phyloP scores from a whole-genome alignment of 1,140 invertebrate genomes.

The Lordiphosa stackelbergi region DNA sequence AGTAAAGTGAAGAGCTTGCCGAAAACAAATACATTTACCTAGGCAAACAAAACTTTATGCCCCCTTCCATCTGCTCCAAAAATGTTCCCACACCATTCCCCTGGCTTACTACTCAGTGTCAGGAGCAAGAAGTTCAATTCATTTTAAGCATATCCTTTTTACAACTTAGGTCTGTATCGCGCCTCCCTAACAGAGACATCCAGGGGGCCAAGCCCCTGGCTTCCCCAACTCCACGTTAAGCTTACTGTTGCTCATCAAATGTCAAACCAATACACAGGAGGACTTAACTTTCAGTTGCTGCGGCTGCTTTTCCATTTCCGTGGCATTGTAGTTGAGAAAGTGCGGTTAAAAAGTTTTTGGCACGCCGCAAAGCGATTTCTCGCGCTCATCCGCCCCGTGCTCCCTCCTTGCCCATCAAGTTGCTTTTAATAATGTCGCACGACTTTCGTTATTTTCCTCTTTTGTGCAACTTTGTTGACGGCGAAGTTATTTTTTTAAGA shows the following conservation, averaged over 20 bases:
- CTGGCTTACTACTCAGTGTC: slow-evolving; percentile 18
- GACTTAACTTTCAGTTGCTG: slow-evolving; percentile 57
- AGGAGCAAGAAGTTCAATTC: slow-evolving; percentile 70
- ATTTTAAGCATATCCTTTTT: slow-evolving; percentile 66
- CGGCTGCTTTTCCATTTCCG: slow-evolving; percentile 64
- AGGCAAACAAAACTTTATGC: too few relatives aligned
- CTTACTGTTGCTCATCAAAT: slow-evolving; percentile 69
- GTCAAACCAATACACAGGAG: slow-evolving; percentile 72
- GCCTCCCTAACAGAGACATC: neutral
- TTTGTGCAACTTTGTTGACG: slow-evolving; percentile 33
- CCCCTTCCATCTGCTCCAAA: neutral
- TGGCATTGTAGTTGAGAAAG: slow-evolving; percentile 62
- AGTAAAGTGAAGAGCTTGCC: too few relatives aligned
- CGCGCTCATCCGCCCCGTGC: slow-evolving; percentile 23
- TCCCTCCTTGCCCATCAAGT: slow-evolving; percentile 16
- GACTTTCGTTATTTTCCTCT: slow-evolving; percentile 36
- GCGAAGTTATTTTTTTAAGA: slow-evolving; percentile 66
- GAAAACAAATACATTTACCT: too few relatives aligned
- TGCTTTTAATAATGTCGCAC: slow-evolving; percentile 60
- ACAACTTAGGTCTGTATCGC: slow-evolving; percentile 32
- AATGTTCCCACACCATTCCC: neutral
- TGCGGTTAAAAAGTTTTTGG: slow-evolving; percentile 65
- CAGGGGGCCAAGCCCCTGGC: neutral
- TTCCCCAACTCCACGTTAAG: neutral
- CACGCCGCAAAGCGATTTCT: slow-evolving; percentile 69